Evolutionary conservation across 2,888 invertebrate genomes (phyloP), one percentile per base, ranked within the genome.

Genomic region (Micoletzkya japonica): DNA sequence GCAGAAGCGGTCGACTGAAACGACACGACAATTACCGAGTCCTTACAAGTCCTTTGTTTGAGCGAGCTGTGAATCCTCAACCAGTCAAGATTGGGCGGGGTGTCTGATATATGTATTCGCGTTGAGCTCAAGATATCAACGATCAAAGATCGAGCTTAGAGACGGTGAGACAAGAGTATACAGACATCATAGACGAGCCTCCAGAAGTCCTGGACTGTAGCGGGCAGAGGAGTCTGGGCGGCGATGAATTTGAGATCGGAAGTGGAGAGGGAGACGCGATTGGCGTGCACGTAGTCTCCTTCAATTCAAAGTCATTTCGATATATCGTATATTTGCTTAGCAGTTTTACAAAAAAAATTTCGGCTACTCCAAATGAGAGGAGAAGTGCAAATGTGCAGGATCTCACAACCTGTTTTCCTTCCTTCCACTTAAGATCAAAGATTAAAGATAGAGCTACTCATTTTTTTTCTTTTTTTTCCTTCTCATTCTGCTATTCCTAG

Each of bases 131-230:
- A n/a, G n/a, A n/a, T n/a, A n/a, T n/a, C n/a, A n/a, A n/a, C n/a
- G n/a, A n/a, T n/a, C n/a, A n/a, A n/a, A n/a, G n/a, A n/a, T n/a
- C n/a, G n/a, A n/a, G n/a, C n/a, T n/a, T n/a, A n/a, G n/a, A n/a
- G n/a, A n/a, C n/a, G n/a, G n/a, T n/a, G n/a, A n/a, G n/a, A n/a
- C n/a, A n/a, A n/a, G n/a, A n/a, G n/a, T n/a, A n/a, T n/a, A 14
- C 44, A 14, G 10, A 66, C 64, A 66, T 66, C 64, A 28, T 66
- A 66, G 34, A 66, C 64, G n/a, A 66, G 64, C 44, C 64, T 34
- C 64, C 64, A 66, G 64, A 66, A 66, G 54, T 66, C 64, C 37
- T 66, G 54, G 37, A 52, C 34, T 0, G 64, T 66, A 4, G 54
- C 36, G 14, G 34, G 34, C 64, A 66, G 52, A 20, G 64, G 64